A percentile compares a stretch with the other conserved stretches of the same genome.
Evolutionary conservation across 2,888 invertebrate species (phyloP).

Genomic region (Ephialtes manifestator): DNA sequence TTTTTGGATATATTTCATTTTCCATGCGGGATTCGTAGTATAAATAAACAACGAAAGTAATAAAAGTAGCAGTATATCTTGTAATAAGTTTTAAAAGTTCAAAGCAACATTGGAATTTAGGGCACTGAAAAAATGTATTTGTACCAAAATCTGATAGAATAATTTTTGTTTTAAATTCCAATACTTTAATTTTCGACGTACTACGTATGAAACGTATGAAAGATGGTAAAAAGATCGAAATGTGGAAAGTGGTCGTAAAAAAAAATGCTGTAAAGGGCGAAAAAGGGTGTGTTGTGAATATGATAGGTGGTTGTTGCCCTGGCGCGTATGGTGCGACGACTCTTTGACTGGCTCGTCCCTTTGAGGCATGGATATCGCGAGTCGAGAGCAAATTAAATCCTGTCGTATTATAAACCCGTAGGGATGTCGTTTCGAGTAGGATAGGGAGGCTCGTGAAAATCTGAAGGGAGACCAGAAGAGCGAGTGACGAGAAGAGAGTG

Average conservation of each 20-base stretch:
- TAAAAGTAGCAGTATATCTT: no score
- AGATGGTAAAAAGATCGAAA: not conserved
- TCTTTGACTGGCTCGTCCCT: conserved; percentile 7
- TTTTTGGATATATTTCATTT: no score
- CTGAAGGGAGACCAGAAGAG: not conserved
- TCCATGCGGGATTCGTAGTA: no score
- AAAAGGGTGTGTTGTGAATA: not conserved
- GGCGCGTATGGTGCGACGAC: not conserved
- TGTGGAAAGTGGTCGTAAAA: not conserved
- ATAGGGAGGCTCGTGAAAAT: conserved; percentile 2
- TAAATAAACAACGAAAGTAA: no score
- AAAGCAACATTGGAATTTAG: no score
- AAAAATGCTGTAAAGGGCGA: not conserved
- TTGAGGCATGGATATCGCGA: not conserved
- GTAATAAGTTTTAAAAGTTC: no score
- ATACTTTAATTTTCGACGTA: no score
- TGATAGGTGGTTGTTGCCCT: conserved; percentile 1
- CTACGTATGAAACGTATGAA: no score
- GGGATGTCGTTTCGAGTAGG: not conserved
- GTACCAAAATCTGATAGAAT: no score
- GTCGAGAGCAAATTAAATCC: conserved; percentile 48
- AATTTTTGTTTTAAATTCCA: no score
- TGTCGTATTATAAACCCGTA: conserved; percentile 6
- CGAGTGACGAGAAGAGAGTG: not conserved
- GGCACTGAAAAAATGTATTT: no score